Evolutionary conservation across 1,140 invertebrate genomes (phyloP).

Genomic region (Ceratosolen fusciceps): DNA sequence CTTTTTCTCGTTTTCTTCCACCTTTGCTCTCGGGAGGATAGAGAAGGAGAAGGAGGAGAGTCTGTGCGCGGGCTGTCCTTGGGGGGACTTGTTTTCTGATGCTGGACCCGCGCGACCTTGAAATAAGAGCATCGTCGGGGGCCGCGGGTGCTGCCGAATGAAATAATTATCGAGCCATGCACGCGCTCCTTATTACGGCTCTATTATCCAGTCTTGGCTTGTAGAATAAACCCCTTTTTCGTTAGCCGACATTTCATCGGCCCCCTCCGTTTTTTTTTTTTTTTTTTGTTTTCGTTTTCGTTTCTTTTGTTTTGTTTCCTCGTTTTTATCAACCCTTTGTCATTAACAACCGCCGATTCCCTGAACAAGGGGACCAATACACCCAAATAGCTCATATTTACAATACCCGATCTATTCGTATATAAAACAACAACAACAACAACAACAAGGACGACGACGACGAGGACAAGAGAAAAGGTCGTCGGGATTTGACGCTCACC

Average conservation of each 20-base stretch:
- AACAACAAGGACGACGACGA: no score
- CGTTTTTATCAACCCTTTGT: not conserved
- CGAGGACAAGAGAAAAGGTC: no score
- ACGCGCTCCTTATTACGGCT: constrained; percentile 47
- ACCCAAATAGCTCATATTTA: no score
- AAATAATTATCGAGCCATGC: constrained; percentile 45
- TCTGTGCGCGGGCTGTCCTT: constrained; percentile 37
- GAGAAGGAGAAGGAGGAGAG: constrained; percentile 10
- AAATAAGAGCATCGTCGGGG: constrained; percentile 26
- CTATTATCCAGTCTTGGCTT: constrained; percentile 27
- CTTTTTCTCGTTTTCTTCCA: constrained; percentile 23
- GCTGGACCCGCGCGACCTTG: constrained; percentile 37
- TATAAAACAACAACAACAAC: no score
- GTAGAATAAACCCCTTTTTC: constrained; percentile 11
- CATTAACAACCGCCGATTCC: not conserved
- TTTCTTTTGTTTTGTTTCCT: not conserved
- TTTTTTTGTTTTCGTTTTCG: no score
- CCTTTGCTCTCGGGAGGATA: not conserved
- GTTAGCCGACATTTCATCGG: not conserved
- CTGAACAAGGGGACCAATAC: no score
- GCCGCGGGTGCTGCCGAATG: constrained; percentile 33
- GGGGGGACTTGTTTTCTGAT: constrained; percentile 44
- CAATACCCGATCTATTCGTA: no score
- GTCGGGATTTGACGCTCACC: no score
- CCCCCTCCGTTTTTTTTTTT: not conserved